Base-by-base conservation (phyloP, 2,888 invertebrate species). In the Euzophera pinguis region DNA sequence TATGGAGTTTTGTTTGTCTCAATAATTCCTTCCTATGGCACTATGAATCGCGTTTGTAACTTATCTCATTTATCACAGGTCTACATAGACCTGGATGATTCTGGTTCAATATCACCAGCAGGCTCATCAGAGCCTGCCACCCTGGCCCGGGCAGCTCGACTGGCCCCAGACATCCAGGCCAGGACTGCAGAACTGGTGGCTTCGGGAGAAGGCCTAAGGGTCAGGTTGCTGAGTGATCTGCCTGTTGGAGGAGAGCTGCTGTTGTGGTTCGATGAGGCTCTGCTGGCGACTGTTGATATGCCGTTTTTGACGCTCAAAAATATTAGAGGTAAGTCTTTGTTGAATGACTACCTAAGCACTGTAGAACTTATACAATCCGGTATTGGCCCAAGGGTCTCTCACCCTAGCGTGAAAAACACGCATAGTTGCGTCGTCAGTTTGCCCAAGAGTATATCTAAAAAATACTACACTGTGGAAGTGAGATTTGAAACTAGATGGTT, bases 201-300 rank as follows among this genome's bases (percentile, higher is more conserved):
- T 13, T 53, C 55, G 14, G 43, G 50, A n/a, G 53, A 56, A 27
- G 53, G 38, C 42, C 63, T 78, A 58, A 71, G 65, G 50, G 62
- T 92, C 61, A 81, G 87, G 12, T 67, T 85, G 38, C 71, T 74
- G 41, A 75, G 79, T 37, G 84, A 82, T 60, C 81, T 90, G 53
- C 83, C 88, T 43, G 85, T 90, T 1, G 95, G 94, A 34, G 94
- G 95, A 55, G 94, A 95, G 64, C 84, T 97, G 47, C 86, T 92
- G 29, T 91, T 96, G 63, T 98, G 98, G 98, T 97, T 97, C 78
- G 94, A 95, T 6, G 95, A 95, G 27, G 62, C 93, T 93, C 58
- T 51, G 43, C 51, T 51, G 9, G 87, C 96, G 55, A 88, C 95
- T 10, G 93, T 94, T 0, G 93, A 93, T 53, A 94, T 98, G 78